Conservation (phyloP, 1,140 invertebrate species). For the Brachionus calyciflorus region DNA sequence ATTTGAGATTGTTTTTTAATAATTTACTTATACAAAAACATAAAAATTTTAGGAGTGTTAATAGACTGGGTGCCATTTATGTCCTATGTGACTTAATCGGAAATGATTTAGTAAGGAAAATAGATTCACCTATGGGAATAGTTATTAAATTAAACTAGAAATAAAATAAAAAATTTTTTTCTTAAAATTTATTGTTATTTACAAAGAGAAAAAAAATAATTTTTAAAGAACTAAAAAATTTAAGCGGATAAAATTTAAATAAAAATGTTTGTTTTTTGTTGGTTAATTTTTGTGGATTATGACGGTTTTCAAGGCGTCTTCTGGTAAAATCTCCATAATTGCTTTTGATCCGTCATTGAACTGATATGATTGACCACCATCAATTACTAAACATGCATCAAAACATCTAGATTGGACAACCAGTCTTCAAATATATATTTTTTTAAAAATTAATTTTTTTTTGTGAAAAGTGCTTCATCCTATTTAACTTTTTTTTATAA, state of each 20-base stretch:
- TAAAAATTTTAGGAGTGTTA: slow-evolving; percentile 34
- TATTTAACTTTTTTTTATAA: no score
- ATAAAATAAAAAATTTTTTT: background rate
- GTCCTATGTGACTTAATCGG: slow-evolving; percentile 18
- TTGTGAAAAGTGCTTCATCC: no score
- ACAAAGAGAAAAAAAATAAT: background rate
- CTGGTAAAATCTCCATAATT: slow-evolving; percentile 74
- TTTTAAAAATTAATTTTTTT: background rate
- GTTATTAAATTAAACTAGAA: slow-evolving; percentile 17
- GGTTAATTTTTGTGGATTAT: slow-evolving; percentile 50
- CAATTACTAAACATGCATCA: slow-evolving; percentile 90
- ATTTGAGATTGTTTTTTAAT: slow-evolving; percentile 20
- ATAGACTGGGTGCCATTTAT: background rate
- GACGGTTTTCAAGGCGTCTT: slow-evolving; percentile 83
- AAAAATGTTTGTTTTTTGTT: no score
- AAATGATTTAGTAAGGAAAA: background rate
- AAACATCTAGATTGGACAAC: slow-evolving; percentile 82
- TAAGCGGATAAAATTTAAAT: slow-evolving; percentile 24
- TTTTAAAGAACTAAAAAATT: slow-evolving; percentile 6
- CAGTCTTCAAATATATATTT: slow-evolving; percentile 61
- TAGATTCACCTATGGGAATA: background rate
- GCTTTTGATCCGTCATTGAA: slow-evolving; percentile 92
- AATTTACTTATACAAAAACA: slow-evolving; percentile 37
- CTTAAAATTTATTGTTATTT: background rate
- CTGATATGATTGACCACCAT: slow-evolving; percentile 85